Conservation (phyloP, 2,797 vertebrate genomes). For the Platalea minor region DNA sequence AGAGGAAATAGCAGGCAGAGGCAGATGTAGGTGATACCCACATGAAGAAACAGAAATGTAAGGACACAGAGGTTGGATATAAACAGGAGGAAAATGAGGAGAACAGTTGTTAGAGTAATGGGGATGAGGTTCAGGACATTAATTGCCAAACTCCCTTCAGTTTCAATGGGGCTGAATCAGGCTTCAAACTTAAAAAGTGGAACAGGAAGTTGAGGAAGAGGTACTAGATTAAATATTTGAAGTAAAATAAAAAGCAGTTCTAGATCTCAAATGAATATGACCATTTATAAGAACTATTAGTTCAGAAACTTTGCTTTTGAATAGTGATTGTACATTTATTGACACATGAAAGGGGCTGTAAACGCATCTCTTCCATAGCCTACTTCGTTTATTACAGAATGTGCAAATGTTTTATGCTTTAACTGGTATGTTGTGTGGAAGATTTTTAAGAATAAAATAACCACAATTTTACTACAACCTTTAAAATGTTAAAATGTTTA, state of each 20-base stretch:
- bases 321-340: not conserved
- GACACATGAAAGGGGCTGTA: not conserved
- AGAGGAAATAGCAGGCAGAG: not conserved
- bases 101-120: not conserved
- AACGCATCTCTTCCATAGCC: not conserved
- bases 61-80: not conserved
- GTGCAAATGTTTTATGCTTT: not conserved
- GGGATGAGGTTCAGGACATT: not conserved
- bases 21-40: not conserved
- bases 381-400: not conserved
- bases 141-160: not conserved
- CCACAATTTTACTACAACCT: not conserved
- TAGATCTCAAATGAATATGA: not conserved
- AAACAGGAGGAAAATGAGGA: not conserved
- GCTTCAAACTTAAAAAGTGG: not conserved
- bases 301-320: not conserved
- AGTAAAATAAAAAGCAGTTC: not conserved
- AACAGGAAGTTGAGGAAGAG: not conserved
- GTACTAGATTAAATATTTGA: not conserved
- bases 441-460: not conserved
- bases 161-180: not conserved
- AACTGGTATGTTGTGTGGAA: not conserved
- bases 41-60: not conserved
- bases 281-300: not conserved
- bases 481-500: not conserved